phyloP scores from a whole-genome alignment of 2,888 invertebrate species.

The Chromoteleia sp. region DNA sequence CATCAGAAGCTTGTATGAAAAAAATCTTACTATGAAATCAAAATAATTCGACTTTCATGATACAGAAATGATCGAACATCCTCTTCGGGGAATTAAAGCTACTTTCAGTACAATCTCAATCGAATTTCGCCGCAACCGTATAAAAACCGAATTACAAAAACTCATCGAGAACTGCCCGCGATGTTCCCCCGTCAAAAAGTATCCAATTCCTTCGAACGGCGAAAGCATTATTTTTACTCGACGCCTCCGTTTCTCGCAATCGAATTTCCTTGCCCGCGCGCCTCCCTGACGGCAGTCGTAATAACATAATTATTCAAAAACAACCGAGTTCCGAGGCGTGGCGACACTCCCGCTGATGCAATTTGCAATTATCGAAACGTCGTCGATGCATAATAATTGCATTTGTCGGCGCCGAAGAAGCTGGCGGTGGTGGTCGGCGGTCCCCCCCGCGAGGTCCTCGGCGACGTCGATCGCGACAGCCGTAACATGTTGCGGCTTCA shows the following conservation, averaged over 20 bases:
- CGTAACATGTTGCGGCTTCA: conserved; percentile 36
- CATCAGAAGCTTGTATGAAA: too few species aligned
- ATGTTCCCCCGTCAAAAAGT: conserved; percentile 22
- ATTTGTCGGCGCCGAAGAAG: conserved; percentile 5
- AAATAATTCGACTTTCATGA: neutral
- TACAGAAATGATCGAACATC: neutral
- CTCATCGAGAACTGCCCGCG: conserved; percentile 27
- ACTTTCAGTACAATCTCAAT: conserved; percentile 32
- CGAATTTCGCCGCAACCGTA: conserved; percentile 18
- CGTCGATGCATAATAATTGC: conserved; percentile 51
- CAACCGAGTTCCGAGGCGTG: conserved; percentile 34
- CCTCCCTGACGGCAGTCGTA: conserved; percentile 4
- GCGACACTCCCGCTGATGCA: conserved; percentile 18
- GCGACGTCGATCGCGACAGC: conserved; percentile 8
- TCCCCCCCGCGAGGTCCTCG: neutral
- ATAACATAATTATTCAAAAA: conserved; percentile 51
- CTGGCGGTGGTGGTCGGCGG: neutral
- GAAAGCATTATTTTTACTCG: conserved; percentile 24
- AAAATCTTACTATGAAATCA: too few species aligned
- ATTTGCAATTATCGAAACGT: conserved; percentile 52
- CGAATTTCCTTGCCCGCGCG: conserved; percentile 21
- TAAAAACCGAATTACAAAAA: conserved; percentile 36
- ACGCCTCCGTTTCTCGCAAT: conserved; percentile 8
- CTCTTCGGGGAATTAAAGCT: conserved; percentile 26
- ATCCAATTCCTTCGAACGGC: conserved; percentile 15